Evolutionary conservation across 2,797 vertebrate species (phyloP).

Genomic region (Eulemur albifrons): DNA sequence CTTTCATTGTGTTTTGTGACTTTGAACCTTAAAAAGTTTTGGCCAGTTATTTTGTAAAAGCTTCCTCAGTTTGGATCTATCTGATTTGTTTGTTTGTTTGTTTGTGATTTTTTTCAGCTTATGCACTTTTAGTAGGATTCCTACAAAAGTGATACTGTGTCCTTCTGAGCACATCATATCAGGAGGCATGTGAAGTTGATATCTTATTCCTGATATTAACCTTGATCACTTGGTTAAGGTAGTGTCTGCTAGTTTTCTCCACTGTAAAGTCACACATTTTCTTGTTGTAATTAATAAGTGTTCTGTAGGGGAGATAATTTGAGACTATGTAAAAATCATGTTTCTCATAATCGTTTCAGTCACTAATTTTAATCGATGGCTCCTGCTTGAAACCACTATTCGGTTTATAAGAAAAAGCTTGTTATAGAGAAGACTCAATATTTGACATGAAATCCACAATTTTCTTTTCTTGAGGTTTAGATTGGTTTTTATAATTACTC

Average conservation of each 20-base stretch:
- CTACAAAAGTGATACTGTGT: not conserved
- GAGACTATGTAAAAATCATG: not conserved
- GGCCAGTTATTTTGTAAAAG: not conserved
- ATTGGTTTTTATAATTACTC: conserved; percentile 24
- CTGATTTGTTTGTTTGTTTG: not conserved
- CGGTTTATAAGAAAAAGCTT: not conserved
- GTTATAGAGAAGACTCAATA: conserved; percentile 35
- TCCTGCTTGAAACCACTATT: not conserved
- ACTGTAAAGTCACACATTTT: not conserved
- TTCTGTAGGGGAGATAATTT: not conserved
- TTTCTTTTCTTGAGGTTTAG: not conserved
- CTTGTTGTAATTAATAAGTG: not conserved
- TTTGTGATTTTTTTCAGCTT: not conserved
- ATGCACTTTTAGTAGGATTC: not conserved
- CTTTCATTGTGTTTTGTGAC: not conserved
- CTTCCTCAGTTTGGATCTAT: not conserved
- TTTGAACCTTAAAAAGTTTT: not conserved
- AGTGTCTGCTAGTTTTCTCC: not conserved
- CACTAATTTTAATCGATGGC: not conserved
- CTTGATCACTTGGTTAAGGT: not conserved
- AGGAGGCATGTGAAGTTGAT: not conserved
- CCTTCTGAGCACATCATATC: not conserved
- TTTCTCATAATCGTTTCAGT: not conserved
- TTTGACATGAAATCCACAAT: conserved; percentile 17
- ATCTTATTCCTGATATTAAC: not conserved